Conservation (phyloP, 2,113 vertebrate genomes). For the Mystacornis crossleyi region DNA sequence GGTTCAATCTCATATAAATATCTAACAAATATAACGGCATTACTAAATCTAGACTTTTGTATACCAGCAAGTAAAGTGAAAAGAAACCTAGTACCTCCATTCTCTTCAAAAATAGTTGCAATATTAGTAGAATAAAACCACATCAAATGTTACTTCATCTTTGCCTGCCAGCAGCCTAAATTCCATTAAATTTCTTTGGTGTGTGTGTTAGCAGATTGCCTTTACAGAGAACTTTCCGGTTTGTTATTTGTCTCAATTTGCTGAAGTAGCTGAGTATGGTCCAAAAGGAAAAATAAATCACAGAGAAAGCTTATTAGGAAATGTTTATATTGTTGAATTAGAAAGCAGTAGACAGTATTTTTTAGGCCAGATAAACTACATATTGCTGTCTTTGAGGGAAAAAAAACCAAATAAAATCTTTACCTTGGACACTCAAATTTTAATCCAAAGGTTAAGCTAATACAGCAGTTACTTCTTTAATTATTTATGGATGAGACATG, state of each 20-base stretch:
- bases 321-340: constrained; percentile 53
- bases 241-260: constrained; percentile 71
- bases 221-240: neutral
- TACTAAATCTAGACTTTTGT: neutral
- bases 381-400: constrained; percentile 24
- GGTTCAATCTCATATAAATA: neutral
- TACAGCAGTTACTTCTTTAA: constrained; percentile 71
- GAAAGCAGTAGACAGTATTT: constrained; percentile 16
- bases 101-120: neutral
- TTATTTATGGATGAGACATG: constrained; percentile 74
- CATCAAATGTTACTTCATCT: constrained; percentile 36
- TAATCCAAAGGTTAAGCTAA: constrained; percentile 68
- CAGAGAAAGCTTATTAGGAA: constrained; percentile 53
- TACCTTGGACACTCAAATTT: constrained; percentile 25
- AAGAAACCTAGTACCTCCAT: neutral
- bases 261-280: constrained; percentile 30
- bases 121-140: neutral
- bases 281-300: constrained; percentile 64
- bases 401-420: constrained; percentile 56
- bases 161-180: constrained; percentile 25
- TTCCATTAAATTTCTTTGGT: constrained; percentile 39
- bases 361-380: constrained; percentile 16
- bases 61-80: neutral
- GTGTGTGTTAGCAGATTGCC: neutral
- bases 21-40: neutral